phyloP scores from a whole-genome alignment of 2,888 invertebrate species.

The Nomada lathburiana region DNA sequence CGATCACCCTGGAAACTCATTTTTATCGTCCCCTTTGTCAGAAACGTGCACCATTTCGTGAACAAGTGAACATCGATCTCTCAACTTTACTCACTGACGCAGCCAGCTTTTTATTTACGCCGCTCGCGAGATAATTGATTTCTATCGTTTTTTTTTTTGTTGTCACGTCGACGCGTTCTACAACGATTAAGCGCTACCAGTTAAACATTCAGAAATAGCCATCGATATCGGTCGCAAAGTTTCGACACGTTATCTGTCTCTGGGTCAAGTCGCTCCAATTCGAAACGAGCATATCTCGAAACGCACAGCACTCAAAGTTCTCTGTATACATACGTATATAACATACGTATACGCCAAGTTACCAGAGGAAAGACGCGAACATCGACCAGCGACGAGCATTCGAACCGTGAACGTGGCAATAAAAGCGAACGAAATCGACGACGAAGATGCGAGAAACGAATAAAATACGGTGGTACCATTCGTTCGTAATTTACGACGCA shows the following conservation, averaged over 20 bases:
- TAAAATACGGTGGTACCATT: constrained; percentile 20
- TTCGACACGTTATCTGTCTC: constrained; percentile 14
- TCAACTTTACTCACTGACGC: constrained; percentile 17
- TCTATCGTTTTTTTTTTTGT: constrained; percentile 15
- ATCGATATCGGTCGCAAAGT: not conserved
- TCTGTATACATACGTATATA: no score
- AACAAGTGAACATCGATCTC: constrained; percentile 15
- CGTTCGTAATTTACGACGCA: constrained; percentile 24
- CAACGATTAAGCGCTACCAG: not conserved
- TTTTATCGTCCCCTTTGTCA: not conserved
- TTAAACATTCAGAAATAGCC: constrained; percentile 3
- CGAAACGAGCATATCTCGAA: not conserved
- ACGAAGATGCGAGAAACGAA: not conserved
- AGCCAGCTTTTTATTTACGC: constrained; percentile 10
- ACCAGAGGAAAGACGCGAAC: no score
- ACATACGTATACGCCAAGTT: no score
- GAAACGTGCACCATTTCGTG: not conserved
- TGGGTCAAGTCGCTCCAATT: not conserved
- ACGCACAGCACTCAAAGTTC: not conserved
- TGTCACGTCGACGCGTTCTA: not conserved
- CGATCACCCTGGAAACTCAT: no score
- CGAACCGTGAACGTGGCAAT: constrained; percentile 3
- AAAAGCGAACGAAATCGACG: constrained; percentile 5
- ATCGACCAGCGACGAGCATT: not conserved
- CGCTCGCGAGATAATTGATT: constrained; percentile 33